phyloP scores from a whole-genome alignment of 1,140 invertebrate genomes.

The Sitodiplosis mosellana region DNA sequence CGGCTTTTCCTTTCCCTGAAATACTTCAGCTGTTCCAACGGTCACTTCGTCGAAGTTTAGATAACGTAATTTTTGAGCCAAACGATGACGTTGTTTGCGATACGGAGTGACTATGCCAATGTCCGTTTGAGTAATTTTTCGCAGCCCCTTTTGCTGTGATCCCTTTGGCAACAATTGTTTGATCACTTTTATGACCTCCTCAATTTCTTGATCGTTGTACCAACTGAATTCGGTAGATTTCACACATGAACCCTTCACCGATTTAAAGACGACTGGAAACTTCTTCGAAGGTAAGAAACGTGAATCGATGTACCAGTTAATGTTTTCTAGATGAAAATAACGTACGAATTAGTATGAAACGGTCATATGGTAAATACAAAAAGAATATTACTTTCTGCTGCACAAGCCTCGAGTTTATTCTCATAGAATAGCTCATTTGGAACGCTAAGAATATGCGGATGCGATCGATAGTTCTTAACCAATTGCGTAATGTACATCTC shows the following conservation, averaged over 20 bases:
- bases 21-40: too few relatives aligned
- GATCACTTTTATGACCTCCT: slow-evolving; percentile 40
- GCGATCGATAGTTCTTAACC: slow-evolving; percentile 42
- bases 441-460: slow-evolving; percentile 37
- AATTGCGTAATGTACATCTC: slow-evolving; percentile 41
- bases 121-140: slow-evolving; percentile 33
- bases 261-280: slow-evolving; percentile 46
- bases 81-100: too few relatives aligned
- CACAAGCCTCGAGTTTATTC: slow-evolving; percentile 27
- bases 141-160: slow-evolving; percentile 11
- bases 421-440: slow-evolving; percentile 46
- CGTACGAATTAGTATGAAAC: background rate
- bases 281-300: slow-evolving; percentile 25
- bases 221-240: background rate
- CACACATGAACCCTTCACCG: slow-evolving; percentile 27
- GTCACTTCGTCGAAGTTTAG: too few relatives aligned
- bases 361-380: background rate
- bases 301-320: slow-evolving; percentile 6
- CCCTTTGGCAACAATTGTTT: slow-evolving; percentile 31
- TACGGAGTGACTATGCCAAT: slow-evolving; percentile 62
- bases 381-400: slow-evolving; percentile 2
- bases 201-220: slow-evolving; percentile 45
- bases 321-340: background rate
- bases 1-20: too few relatives aligned
- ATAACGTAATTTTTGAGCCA: too few relatives aligned